These are phyloP conservation scores for Triplophysa tibetana DNA, from an alignment of 2,113 vertebrate species.

Conservation along the genomic window DNA sequence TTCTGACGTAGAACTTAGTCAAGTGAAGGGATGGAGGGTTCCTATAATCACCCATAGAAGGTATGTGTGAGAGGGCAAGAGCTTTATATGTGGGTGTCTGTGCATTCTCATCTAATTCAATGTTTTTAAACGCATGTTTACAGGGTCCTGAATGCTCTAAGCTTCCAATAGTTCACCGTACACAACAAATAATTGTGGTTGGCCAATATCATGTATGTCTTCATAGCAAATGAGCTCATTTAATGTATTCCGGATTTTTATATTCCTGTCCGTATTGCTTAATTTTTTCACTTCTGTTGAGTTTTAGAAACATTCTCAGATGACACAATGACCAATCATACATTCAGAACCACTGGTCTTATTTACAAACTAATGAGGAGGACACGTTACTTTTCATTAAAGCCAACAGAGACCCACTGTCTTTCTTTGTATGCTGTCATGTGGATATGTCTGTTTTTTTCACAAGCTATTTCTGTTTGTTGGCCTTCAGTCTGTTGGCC, in stretches of 20 bases:
- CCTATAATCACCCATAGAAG: constrained; percentile 88
- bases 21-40: constrained; percentile 96
- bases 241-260: too few species aligned
- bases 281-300: too few species aligned
- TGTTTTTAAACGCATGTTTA: background rate
- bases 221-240: too few species aligned
- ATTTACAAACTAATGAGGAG: constrained; percentile 42
- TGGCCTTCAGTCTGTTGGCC: constrained; percentile 41
- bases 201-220: too few species aligned
- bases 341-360: too few species aligned
- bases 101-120: background rate
- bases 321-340: too few species aligned
- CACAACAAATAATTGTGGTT: too few species aligned
- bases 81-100: background rate
- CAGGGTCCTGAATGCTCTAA: background rate
- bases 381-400: background rate
- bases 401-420: background rate
- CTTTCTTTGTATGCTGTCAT: constrained; percentile 4
- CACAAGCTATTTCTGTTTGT: background rate
- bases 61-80: constrained; percentile 11
- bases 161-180: background rate
- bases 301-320: too few species aligned
- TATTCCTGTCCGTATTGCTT: too few species aligned
- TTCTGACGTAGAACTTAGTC: constrained; percentile 93
- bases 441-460: constrained; percentile 38